Conservation (phyloP, 2,888 invertebrate genomes). For the Cinara cedri region DNA sequence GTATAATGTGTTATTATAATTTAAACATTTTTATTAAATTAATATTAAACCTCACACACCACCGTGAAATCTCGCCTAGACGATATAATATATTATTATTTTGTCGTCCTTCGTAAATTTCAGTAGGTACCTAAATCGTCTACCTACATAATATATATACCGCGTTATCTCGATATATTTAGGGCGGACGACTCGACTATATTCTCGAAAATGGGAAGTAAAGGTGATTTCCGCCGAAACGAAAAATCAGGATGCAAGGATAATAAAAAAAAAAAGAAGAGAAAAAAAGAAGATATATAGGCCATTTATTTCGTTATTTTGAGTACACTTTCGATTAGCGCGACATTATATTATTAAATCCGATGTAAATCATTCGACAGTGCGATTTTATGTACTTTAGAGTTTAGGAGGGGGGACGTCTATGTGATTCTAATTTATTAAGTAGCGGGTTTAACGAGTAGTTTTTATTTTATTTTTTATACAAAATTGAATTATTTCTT, state of each 20-base stretch:
- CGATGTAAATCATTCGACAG: conserved; percentile 16
- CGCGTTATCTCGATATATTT: conserved; percentile 12
- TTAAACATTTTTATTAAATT: too few relatives aligned
- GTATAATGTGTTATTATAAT: too few relatives aligned
- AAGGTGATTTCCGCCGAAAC: conserved; percentile 47
- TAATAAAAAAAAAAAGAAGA: conserved; percentile 27
- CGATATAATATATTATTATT: conserved; percentile 22
- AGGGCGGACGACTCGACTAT: background rate
- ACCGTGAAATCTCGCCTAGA: conserved; percentile 1
- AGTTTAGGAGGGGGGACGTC: too few relatives aligned
- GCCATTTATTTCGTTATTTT: conserved; percentile 48
- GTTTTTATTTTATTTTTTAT: too few relatives aligned
- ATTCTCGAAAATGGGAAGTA: conserved; percentile 37
- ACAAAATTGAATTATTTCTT: too few relatives aligned
- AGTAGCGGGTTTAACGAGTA: too few relatives aligned
- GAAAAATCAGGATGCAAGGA: conserved; percentile 45
- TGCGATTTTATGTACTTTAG: background rate
- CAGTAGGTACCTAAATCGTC: background rate
- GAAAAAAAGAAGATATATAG: conserved; percentile 19
- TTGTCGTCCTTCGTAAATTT: conserved; percentile 11
- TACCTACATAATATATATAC: too few relatives aligned
- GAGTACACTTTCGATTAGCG: conserved; percentile 42
- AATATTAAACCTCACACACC: too few relatives aligned
- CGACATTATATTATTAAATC: conserved; percentile 32
- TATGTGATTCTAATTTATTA: too few relatives aligned